phyloP scores from a whole-genome alignment of 37 sponge, comb jelly and placozoan genomes.

The Beroe ovata region DNA sequence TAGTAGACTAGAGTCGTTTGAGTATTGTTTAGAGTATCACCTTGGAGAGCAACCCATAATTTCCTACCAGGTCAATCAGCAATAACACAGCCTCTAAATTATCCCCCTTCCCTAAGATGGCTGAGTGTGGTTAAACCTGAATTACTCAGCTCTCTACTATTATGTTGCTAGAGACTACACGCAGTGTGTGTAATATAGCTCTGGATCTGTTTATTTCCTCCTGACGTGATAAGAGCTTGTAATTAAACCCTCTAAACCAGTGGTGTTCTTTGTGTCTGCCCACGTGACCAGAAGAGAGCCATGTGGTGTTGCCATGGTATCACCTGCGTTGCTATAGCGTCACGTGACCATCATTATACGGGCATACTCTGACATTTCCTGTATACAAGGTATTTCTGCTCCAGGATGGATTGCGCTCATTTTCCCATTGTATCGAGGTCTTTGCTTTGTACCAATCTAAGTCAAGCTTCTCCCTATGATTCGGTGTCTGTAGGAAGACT shows the following conservation, averaged over 20 bases:
- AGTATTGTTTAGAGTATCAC: too few relatives aligned
- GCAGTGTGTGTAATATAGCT: background rate
- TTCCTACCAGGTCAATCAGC: too few relatives aligned
- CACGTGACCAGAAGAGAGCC: background rate
- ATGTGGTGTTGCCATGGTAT: slow-evolving; percentile 43
- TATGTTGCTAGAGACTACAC: background rate
- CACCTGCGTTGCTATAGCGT: slow-evolving; percentile 34
- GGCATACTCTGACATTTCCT: slow-evolving; percentile 25
- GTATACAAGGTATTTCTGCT: slow-evolving; percentile 38
- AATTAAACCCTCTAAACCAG: background rate
- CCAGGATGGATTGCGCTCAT: slow-evolving; percentile 1
- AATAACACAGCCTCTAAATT: too few relatives aligned
- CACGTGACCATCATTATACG: slow-evolving; percentile 21
- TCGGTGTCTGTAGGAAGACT: background rate
- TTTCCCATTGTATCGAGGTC: background rate
- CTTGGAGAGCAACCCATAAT: too few relatives aligned
- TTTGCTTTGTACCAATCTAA: background rate
- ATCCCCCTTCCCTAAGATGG: too few relatives aligned
- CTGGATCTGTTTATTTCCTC: background rate
- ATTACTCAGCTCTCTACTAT: background rate
- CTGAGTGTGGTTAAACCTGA: background rate
- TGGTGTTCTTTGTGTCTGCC: background rate
- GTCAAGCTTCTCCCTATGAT: background rate
- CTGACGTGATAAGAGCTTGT: background rate
- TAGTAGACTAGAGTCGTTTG: too few relatives aligned